Evolutionary conservation across 2,797 vertebrate genomes (phyloP), one percentile per base, ranked within the genome.

Genomic region (Crocodylus rhombifer): DNA sequence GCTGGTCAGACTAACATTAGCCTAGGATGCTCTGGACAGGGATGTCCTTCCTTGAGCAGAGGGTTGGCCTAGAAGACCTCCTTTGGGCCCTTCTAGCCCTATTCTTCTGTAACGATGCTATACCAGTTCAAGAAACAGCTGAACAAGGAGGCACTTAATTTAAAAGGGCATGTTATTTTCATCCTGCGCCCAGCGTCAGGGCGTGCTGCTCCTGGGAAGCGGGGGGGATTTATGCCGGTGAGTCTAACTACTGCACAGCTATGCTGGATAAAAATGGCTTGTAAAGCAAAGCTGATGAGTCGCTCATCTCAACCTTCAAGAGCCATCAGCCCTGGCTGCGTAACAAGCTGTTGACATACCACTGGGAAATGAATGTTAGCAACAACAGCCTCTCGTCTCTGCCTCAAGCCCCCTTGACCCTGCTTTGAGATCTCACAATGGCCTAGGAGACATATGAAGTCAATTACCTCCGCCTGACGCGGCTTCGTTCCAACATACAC

Each of bases 381-480:
- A 26, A 78, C 91, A 94, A 84, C 90, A 95, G 90, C 87, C 87
- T 88, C 94, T 94, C 1, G 75, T 91, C 93, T 92, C 81, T 71
- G 87, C 88, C 78, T 97, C 76, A 17, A 88, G 89, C 64, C 86
- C 91, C 90, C 95, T 77, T 94, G 96, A 93, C 94, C 94, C 61
- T 8, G 71, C 81, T 90, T 5, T 14, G 95, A 88, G 94, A 95
- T 82, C 78, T 78, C 95, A 89, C 58, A 65, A 95, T 51, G 84
- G 93, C 90, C 92, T 84, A 80, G 0, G 5, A 81, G 86, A 93
- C 91, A 91, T 71, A 87, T 33, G 90, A 93, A 94, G 88, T 71
- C 87, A 83, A 90, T 95, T 93, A 89, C 82, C 82, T 71, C 77
- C 4, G 15, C 93, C 57, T 85, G 73, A 92, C 78, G 42, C 89